Base-by-base conservation (phyloP, 2,888 invertebrate species). In the Mesorhabditis belari region DNA sequence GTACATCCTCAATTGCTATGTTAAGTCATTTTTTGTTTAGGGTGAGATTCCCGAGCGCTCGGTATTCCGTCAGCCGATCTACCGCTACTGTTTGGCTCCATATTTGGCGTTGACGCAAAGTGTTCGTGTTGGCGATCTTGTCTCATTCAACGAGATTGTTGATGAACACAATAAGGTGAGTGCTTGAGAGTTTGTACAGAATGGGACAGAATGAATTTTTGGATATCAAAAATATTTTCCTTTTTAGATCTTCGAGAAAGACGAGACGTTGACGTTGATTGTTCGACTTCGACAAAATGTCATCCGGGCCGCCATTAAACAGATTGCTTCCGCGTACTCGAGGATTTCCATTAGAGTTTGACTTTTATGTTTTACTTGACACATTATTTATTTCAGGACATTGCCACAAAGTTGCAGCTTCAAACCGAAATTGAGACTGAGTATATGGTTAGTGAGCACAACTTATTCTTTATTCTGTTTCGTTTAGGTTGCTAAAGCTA, bases 41-140 rank as follows among this genome's bases (percentile, higher is more conserved):
- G 98, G 98, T 66, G 96, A 98, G 82, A 98, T 98, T 73, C 98
- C 98, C 0, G 96, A 98, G 80, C 86, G 98, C 61, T 89, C 91
- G 74, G 88, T 93, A 63, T 99, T 99, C 83, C 87, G 96, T 52
- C 91, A 93, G 82, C 89, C 92, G 0, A 88, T 90, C 6, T 85
- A 94, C 76, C 87, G 93, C 60, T 88, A 90, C 74, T 89, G 95
- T 0, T 84, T 99, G 61, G 90, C 88, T 23, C 92, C 98, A 0
- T 99, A 99, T 81, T 92, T 98, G 81, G 92, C 95, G 82, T 86
- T 99, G 6, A 96, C 98, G 0, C 95, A 96, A 85, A 85, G 84
- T 83, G 96, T 98, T 0, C 87, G 96, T 52, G 87, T 92, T 81
- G 98, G 98, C 27, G 92, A 96, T 82, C 85, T 99, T 51, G 90